These are phyloP conservation scores for Conopomorpha cramerella DNA, from an alignment of 1,140 invertebrate species.

Conservation along the genomic window DNA sequence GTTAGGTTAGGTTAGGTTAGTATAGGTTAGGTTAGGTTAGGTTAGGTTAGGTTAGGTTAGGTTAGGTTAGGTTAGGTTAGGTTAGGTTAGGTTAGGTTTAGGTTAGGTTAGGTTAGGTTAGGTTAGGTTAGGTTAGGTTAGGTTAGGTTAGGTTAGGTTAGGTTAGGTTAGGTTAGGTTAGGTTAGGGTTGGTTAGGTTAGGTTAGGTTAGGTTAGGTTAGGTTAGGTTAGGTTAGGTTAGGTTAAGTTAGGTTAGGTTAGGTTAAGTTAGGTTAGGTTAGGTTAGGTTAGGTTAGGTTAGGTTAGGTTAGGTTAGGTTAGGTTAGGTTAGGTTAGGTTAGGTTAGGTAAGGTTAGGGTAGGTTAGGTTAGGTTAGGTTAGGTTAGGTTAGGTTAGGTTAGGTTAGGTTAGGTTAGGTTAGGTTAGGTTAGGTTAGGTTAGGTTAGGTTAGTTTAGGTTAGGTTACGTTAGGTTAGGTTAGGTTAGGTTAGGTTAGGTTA, in stretches of 20 bases:
- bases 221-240: constrained; percentile 4
- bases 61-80: constrained; percentile 4
- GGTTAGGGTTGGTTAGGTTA: too few relatives aligned
- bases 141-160: constrained; percentile 3
- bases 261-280: too few relatives aligned
- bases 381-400: constrained; percentile 1
- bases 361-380: too few relatives aligned
- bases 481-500: constrained; percentile 4
- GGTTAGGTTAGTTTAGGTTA: too few relatives aligned
- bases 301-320: constrained; percentile 5
- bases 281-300: constrained; percentile 5
- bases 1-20: too few relatives aligned
- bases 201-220: constrained; percentile 3
- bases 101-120: constrained; percentile 2
- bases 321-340: constrained; percentile 3
- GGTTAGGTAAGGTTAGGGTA: constrained; percentile 3
- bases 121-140: constrained; percentile 3
- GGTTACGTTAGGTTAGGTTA: constrained; percentile 5
- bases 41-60: constrained; percentile 4
- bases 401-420: constrained; percentile 4
- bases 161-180: too few relatives aligned
- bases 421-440: constrained; percentile 6
- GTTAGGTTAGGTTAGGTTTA: too few relatives aligned
- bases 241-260: too few relatives aligned
- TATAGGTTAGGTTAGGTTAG: too few relatives aligned